phyloP scores from a whole-genome alignment of 2,888 invertebrate genomes.

The Drosophila falleni region DNA sequence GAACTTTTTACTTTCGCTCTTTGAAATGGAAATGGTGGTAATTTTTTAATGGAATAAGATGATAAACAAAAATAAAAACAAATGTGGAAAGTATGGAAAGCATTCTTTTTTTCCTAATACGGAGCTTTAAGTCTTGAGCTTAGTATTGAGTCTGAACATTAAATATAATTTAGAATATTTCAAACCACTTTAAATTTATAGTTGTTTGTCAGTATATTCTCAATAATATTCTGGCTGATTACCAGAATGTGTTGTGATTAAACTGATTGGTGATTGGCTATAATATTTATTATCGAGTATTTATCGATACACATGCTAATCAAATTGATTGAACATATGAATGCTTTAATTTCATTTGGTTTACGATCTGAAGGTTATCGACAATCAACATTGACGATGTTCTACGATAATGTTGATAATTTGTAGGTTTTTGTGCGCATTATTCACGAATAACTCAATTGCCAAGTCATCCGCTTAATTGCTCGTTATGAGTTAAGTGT shows the following conservation, averaged over 20 bases:
- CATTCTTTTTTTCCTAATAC: neutral
- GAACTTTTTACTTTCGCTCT: conserved; percentile 24
- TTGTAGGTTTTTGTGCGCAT: neutral
- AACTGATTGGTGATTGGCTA: neutral
- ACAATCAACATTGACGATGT: conserved; percentile 1
- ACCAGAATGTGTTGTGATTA: too few relatives aligned
- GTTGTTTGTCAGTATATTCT: too few relatives aligned
- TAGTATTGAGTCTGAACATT: neutral
- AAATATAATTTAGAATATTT: neutral
- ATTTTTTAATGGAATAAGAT: conserved; percentile 2
- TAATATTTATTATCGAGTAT: neutral
- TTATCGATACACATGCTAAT: conserved; percentile 21
- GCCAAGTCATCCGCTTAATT: conserved; percentile 12
- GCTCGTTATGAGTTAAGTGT: conserved; percentile 6
- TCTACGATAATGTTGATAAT: conserved; percentile 9
- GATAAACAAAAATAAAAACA: neutral
- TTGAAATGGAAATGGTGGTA: conserved; percentile 24
- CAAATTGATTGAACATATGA: conserved; percentile 13
- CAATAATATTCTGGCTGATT: too few relatives aligned
- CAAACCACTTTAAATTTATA: too few relatives aligned
- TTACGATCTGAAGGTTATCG: conserved; percentile 3
- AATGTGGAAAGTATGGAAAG: neutral
- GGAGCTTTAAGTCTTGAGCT: neutral
- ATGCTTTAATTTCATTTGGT: conserved; percentile 7
- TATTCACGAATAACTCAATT: conserved; percentile 8